A percentile compares a stretch with the other conserved stretches of the same genome.
Evolutionary conservation across 1,140 invertebrate genomes (phyloP).

Genomic region (Diplogasteroides magnus): DNA sequence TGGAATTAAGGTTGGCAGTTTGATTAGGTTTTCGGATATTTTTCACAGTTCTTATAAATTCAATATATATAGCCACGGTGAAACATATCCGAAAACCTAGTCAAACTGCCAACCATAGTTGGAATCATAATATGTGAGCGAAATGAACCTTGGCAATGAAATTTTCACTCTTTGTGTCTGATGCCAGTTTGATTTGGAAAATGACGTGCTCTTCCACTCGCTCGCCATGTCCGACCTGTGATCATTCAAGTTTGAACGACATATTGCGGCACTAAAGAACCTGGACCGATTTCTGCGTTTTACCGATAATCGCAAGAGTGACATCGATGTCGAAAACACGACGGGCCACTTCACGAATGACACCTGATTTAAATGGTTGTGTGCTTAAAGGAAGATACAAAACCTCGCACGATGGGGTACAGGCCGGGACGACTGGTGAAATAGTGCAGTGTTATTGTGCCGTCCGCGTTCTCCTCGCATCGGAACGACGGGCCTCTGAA

Average conservation of each 20-base stretch:
- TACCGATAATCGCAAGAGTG: conserved; percentile 37
- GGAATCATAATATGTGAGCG: conserved; percentile 6
- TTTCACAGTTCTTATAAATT: too few relatives aligned
- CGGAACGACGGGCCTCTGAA: conserved; percentile 47
- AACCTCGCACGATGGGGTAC: conserved; percentile 56
- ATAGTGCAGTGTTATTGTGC: conserved; percentile 54
- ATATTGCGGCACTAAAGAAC: not conserved
- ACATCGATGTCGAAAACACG: conserved; percentile 53
- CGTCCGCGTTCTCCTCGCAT: conserved; percentile 53
- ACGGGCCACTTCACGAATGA: conserved; percentile 50
- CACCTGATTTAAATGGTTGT: conserved; percentile 31
- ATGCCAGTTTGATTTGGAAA: conserved; percentile 28
- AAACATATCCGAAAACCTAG: too few relatives aligned
- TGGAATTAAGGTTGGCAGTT: too few relatives aligned
- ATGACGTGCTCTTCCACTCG: conserved; percentile 35
- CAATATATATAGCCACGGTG: too few relatives aligned
- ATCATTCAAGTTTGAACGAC: not conserved
- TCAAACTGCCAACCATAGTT: too few relatives aligned
- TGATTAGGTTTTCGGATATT: too few relatives aligned
- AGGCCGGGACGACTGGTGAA: conserved; percentile 55
- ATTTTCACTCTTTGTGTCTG: not conserved
- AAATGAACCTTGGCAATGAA: conserved; percentile 7
- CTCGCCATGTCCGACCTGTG: conserved; percentile 11
- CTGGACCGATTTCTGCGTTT: conserved; percentile 34
- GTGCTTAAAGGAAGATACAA: not conserved